phyloP scores from a whole-genome alignment of 2,797 vertebrate species.

The Tokudaia tokunoshimensis region DNA sequence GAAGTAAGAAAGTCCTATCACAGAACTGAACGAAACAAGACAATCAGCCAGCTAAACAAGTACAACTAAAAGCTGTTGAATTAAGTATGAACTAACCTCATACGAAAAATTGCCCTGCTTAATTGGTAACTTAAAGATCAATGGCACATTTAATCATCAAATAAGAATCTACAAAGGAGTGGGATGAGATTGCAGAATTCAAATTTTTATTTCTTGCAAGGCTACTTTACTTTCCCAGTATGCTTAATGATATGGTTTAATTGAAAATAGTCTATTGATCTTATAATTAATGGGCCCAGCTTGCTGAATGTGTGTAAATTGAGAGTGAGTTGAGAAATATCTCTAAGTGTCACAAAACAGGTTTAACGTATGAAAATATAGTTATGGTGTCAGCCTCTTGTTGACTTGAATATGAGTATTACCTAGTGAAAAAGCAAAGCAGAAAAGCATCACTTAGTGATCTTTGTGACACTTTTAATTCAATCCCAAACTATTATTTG shows the following conservation, averaged over 20 bases:
- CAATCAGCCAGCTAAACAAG: neutral
- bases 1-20: neutral
- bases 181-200: neutral
- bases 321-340: neutral
- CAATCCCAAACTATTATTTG: neutral
- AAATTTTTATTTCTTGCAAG: neutral
- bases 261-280: neutral
- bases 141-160: neutral
- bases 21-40: neutral
- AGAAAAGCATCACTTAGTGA: neutral
- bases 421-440: neutral
- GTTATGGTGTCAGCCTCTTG: neutral
- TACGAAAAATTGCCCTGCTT: neutral
- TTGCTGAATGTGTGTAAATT: neutral
- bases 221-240: neutral
- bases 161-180: neutral
- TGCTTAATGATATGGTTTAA: neutral
- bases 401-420: neutral
- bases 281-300: neutral
- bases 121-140: neutral
- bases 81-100: neutral
- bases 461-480: neutral
- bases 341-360: neutral
- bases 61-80: neutral
- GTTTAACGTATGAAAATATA: neutral